phyloP scores from a whole-genome alignment of 2,888 invertebrate species.

The Monopis laevigella region DNA sequence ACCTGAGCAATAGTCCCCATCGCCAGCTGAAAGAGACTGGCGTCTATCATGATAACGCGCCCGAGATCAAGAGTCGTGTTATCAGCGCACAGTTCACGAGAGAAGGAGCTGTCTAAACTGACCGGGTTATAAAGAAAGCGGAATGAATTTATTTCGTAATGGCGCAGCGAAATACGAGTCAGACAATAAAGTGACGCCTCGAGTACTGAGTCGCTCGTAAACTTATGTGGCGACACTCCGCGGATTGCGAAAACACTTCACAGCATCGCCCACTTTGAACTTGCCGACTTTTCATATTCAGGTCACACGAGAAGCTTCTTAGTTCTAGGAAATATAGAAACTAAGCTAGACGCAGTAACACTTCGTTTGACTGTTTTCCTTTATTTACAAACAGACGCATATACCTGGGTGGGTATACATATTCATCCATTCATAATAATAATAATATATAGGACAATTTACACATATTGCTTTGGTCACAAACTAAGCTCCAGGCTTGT shows the following conservation, averaged over 20 bases:
- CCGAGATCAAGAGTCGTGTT: neutral
- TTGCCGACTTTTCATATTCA: constrained; percentile 1
- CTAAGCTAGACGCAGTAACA: too few species aligned
- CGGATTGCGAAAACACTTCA: constrained; percentile 10
- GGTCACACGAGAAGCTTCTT: neutral
- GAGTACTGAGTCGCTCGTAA: constrained; percentile 7
- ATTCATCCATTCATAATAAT: too few species aligned
- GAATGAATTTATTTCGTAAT: constrained; percentile 8
- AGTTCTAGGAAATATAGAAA: too few species aligned
- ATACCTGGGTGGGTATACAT: too few species aligned
- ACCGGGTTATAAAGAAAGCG: constrained; percentile 2
- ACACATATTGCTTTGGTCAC: too few species aligned
- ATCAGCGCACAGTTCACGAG: neutral
- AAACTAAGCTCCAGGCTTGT: too few species aligned
- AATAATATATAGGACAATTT: too few species aligned
- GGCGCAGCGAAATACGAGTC: constrained; percentile 2
- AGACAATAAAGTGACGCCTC: constrained; percentile 9
- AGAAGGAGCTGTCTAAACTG: neutral
- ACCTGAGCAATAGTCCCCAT: neutral
- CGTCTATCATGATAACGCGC: neutral
- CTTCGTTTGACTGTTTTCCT: too few species aligned
- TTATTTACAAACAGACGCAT: too few species aligned
- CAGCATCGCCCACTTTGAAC: neutral
- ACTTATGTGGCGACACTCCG: constrained; percentile 6
- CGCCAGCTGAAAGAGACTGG: neutral